phyloP scores from a whole-genome alignment of 2,113 vertebrate genomes.

The Atractosteus spatula region DNA sequence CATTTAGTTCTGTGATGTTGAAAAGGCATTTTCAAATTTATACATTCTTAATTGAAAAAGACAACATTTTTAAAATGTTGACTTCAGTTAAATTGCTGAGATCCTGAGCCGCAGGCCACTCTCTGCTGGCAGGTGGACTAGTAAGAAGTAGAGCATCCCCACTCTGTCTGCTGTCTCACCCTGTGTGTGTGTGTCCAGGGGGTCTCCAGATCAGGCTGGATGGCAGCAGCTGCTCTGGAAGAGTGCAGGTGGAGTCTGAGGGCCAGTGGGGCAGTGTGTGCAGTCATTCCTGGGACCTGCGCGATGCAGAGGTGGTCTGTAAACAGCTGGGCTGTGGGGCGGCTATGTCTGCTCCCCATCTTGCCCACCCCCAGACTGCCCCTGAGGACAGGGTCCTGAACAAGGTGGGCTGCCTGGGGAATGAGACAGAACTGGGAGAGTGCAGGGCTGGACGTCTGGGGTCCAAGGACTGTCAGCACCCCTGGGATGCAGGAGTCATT shows the following conservation, averaged over 20 bases:
- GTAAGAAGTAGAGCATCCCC: too few relatives aligned
- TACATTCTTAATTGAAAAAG: too few relatives aligned
- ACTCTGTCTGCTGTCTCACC: not conserved
- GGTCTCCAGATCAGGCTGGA: not conserved
- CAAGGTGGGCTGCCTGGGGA: not conserved
- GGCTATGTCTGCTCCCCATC: not conserved
- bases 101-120: too few relatives aligned
- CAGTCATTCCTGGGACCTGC: conserved; percentile 12
- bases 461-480: not conserved
- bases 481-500: not conserved
- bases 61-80: too few relatives aligned
- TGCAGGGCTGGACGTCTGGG: not conserved
- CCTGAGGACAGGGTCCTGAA: conserved; percentile 2
- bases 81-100: too few relatives aligned
- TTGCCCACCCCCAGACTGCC: not conserved
- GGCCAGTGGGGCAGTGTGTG: conserved; percentile 10
- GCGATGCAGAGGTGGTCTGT: conserved; percentile 13
- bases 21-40: too few relatives aligned
- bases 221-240: not conserved
- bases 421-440: not conserved
- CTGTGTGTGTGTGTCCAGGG: not conserved
- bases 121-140: too few relatives aligned
- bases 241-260: not conserved
- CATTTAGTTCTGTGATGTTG: too few relatives aligned
- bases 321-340: conserved; percentile 13